phyloP scores from a whole-genome alignment of 2,888 invertebrate species.

The Pristionchus exspectatus region DNA sequence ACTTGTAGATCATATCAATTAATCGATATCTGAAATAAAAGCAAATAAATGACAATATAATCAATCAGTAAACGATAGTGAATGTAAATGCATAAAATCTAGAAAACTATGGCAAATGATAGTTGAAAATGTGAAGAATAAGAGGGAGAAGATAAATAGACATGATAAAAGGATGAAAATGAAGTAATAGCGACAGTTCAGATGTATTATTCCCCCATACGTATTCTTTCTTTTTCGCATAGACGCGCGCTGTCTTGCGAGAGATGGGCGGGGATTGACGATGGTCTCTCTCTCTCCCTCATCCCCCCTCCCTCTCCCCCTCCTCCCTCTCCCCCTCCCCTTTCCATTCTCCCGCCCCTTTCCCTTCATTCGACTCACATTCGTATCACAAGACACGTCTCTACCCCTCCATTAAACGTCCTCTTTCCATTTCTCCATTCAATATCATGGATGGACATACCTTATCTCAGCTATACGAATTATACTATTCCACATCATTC shows the following conservation, averaged over 20 bases:
- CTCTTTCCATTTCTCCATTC: conserved; percentile 35
- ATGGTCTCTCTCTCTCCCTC: conserved; percentile 19
- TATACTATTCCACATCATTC: conserved; percentile 3
- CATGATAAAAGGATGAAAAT: conserved; percentile 9
- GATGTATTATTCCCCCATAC: conserved; percentile 42
- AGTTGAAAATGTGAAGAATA: not conserved
- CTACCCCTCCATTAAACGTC: conserved; percentile 42
- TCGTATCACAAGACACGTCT: conserved; percentile 42
- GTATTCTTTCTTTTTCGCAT: conserved; percentile 45
- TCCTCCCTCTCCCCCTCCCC: not conserved
- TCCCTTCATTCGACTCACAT: not conserved
- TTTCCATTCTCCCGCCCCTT: conserved; percentile 4
- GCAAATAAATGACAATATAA: not conserved
- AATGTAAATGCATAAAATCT: not conserved
- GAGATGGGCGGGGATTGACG: conserved; percentile 40
- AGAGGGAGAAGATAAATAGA: not conserved
- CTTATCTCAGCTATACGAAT: conserved; percentile 44
- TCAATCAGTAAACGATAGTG: not conserved
- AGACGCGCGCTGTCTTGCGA: conserved; percentile 44
- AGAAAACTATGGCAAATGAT: not conserved
- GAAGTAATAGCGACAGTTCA: conserved; percentile 12
- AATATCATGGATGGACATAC: conserved; percentile 18
- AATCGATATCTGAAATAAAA: not conserved
- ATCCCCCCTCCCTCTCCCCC: not conserved
- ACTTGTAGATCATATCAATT: conserved; percentile 34